These are phyloP conservation scores for Eunapius fragilis DNA, from an alignment of 37 sponge, comb jelly and placozoan genomes.

Conservation along the genomic window DNA sequence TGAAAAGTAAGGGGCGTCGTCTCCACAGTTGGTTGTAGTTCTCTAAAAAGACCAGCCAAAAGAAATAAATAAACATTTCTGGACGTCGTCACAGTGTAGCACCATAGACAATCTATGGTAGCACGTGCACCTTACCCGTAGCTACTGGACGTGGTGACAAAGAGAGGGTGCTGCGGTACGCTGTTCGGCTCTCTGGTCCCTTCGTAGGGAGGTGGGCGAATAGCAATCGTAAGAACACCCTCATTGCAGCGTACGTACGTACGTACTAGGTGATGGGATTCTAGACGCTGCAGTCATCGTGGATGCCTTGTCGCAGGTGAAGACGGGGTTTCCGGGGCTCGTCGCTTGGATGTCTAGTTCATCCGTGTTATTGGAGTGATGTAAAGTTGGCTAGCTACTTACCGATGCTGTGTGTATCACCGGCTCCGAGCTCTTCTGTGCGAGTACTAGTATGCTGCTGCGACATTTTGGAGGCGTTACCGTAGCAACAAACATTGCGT, in stretches of 20 bases:
- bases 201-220: neutral
- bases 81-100: no score
- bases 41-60: neutral
- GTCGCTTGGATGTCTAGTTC: constrained; percentile 17
- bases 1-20: constrained; percentile 43
- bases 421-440: neutral
- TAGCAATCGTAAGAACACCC: neutral
- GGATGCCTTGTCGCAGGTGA: constrained; percentile 32
- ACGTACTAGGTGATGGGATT: constrained; percentile 32
- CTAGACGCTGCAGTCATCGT: neutral
- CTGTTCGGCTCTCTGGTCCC: constrained; percentile 28
- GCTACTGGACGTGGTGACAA: constrained; percentile 36
- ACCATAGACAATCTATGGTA: no score
- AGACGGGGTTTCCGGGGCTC: constrained; percentile 56
- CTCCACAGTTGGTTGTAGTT: constrained; percentile 31
- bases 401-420: no score
- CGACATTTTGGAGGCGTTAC: neutral
- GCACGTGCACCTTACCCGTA: constrained; percentile 36
- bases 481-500: constrained; percentile 4
- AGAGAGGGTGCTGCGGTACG: constrained; percentile 55
- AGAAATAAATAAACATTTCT: neutral
- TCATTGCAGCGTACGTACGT: neutral
- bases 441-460: neutral
- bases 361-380: no score
- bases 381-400: no score